Conservation (phyloP, 2,797 vertebrate species). For the Erpetoichthys calabaricus region DNA sequence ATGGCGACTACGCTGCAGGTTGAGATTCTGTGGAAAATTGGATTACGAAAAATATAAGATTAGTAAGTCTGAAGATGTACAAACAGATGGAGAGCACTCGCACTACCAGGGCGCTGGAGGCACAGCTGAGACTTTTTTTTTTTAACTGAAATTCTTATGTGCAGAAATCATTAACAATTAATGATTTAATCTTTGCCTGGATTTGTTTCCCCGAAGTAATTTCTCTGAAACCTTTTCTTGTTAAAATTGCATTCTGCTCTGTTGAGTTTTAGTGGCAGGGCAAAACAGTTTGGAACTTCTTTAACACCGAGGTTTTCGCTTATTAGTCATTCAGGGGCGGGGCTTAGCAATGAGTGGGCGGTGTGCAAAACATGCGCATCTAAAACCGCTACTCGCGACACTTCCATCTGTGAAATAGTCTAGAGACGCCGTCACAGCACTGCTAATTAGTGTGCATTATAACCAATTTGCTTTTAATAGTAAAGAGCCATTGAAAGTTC, state of each 20-base stretch:
- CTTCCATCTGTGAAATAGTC: no score
- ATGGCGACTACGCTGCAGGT: neutral
- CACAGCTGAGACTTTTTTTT: neutral
- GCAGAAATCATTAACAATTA: constrained; percentile 5
- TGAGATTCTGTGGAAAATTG: neutral
- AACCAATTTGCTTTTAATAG: no score
- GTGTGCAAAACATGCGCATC: no score
- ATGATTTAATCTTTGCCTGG: constrained; percentile 5
- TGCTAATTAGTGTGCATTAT: no score
- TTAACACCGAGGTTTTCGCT: no score
- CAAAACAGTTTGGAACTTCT: no score
- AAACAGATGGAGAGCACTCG: neutral
- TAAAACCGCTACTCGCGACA: no score
- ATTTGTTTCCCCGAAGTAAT: constrained; percentile 3
- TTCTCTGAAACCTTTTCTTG: constrained; percentile 3
- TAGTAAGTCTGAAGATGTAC: neutral
- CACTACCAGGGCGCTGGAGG: neutral
- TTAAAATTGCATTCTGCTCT: constrained; percentile 3
- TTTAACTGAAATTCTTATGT: neutral
- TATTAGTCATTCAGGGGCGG: no score
- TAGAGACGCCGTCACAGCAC: no score
- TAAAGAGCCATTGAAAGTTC: no score
- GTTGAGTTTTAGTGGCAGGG: no score
- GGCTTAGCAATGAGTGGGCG: no score
- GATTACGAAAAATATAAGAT: constrained; percentile 3